Evolutionary conservation across 2,888 invertebrate genomes (phyloP).

Genomic region (Aporophyla lueneburgensis): DNA sequence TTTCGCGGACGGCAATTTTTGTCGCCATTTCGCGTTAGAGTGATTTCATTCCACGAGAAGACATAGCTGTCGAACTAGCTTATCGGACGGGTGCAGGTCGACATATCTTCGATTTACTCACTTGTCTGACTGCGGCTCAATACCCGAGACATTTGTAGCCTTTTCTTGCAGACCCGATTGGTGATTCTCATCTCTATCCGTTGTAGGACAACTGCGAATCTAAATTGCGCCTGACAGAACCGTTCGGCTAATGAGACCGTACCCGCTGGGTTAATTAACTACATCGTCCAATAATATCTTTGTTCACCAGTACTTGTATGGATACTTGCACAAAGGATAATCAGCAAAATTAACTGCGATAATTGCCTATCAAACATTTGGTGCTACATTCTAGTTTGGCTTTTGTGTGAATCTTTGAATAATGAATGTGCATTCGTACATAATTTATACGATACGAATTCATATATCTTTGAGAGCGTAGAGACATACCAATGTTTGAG

Average conservation of each 20-base stretch:
- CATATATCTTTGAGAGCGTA: not conserved
- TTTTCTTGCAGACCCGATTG: constrained; percentile 69
- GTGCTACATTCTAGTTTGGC: constrained; percentile 35
- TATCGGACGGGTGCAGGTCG: constrained; percentile 76
- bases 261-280: constrained; percentile 82
- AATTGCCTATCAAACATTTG: constrained; percentile 69
- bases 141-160: constrained; percentile 67
- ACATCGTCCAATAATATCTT: constrained; percentile 77
- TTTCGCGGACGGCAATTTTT: constrained; percentile 82
- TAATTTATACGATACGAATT: constrained; percentile 7
- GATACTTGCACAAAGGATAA: constrained; percentile 66
- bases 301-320: constrained; percentile 69
- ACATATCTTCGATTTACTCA: constrained; percentile 77
- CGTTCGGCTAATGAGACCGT: constrained; percentile 77
- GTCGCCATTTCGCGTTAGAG: constrained; percentile 82
- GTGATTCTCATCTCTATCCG: constrained; percentile 66
- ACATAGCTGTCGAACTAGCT: constrained; percentile 79
- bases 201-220: constrained; percentile 56
- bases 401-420: constrained; percentile 27
- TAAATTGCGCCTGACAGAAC: constrained; percentile 60
- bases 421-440: not conserved
- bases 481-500: not conserved
- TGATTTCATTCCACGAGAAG: constrained; percentile 80
- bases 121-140: constrained; percentile 64
- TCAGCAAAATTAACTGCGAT: constrained; percentile 69